Percentiles rank a stretch among this genome's conserved stretches.
phyloP scores from a whole-genome alignment of 2,888 invertebrate species.

The Eupithecia tripunctaria region DNA sequence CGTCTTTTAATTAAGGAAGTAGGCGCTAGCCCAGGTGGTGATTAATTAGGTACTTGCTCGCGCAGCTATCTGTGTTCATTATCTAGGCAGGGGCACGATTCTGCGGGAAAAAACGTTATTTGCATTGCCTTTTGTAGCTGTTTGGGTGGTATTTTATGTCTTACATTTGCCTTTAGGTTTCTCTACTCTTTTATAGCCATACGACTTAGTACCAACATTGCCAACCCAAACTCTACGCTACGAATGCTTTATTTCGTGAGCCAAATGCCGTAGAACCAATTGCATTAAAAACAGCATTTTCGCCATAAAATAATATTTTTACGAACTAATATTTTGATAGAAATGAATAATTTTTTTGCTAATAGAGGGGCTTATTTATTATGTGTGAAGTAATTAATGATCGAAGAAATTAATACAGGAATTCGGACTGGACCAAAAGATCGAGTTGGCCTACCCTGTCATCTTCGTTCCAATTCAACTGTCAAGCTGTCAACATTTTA shows the following conservation, averaged over 20 bases:
- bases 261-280: too few relatives aligned
- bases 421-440: background rate
- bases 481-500: slow-evolving; percentile 18
- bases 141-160: slow-evolving; percentile 23
- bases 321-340: too few relatives aligned
- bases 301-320: too few relatives aligned
- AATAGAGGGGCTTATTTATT: background rate
- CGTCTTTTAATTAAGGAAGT: slow-evolving; percentile 72
- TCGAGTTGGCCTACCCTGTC: background rate
- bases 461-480: slow-evolving; percentile 1
- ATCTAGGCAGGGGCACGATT: slow-evolving; percentile 76
- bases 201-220: too few relatives aligned
- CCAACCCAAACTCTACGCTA: too few relatives aligned
- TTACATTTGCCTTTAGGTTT: background rate
- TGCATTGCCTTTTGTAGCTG: slow-evolving; percentile 48
- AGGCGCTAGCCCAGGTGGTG: slow-evolving; percentile 56
- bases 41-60: slow-evolving; percentile 72
- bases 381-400: background rate
- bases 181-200: background rate
- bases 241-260: too few relatives aligned
- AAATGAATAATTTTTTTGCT: too few relatives aligned
- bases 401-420: background rate
- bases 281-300: too few relatives aligned
- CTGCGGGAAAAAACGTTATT: slow-evolving; percentile 52
- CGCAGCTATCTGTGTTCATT: slow-evolving; percentile 70